These are phyloP conservation scores for Gisinianus flammeolus DNA, from an alignment of 2,888 invertebrate genomes.

Conservation along the genomic window DNA sequence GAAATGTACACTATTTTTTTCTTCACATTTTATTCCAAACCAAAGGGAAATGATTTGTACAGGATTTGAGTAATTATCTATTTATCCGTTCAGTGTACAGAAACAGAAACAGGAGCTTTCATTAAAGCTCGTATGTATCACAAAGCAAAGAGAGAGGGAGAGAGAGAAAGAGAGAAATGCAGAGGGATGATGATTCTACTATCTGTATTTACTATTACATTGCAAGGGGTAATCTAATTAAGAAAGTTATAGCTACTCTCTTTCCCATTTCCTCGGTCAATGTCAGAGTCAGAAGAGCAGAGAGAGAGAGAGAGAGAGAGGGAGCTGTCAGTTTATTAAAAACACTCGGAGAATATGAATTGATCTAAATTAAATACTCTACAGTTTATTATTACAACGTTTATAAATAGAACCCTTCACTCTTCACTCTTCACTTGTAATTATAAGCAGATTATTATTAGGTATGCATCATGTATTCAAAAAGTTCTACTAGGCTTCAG, in stretches of 20 bases:
- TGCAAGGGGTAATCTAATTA: constrained; percentile 7
- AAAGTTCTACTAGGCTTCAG: no score
- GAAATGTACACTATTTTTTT: neutral
- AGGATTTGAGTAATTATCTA: constrained; percentile 20
- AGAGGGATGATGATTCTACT: no score
- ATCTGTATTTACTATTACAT: no score
- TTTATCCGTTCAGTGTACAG: neutral
- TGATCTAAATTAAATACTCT: neutral
- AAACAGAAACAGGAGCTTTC: no score
- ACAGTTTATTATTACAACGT: no score
- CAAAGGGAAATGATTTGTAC: constrained; percentile 29
- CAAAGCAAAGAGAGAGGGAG: no score
- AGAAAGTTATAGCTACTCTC: neutral
- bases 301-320: no score
- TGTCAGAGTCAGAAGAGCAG: constrained; percentile 8
- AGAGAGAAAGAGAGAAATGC: no score
- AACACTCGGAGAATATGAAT: neutral
- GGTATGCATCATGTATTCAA: neutral
- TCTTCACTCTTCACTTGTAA: no score
- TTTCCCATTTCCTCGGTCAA: neutral
- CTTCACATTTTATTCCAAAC: neutral
- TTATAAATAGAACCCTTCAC: no score
- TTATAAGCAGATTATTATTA: neutral
- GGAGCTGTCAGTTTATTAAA: neutral
- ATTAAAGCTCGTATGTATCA: no score